These are phyloP conservation scores for Lepidurus packardi DNA, from an alignment of 1,140 invertebrate genomes.

Conservation along the genomic window DNA sequence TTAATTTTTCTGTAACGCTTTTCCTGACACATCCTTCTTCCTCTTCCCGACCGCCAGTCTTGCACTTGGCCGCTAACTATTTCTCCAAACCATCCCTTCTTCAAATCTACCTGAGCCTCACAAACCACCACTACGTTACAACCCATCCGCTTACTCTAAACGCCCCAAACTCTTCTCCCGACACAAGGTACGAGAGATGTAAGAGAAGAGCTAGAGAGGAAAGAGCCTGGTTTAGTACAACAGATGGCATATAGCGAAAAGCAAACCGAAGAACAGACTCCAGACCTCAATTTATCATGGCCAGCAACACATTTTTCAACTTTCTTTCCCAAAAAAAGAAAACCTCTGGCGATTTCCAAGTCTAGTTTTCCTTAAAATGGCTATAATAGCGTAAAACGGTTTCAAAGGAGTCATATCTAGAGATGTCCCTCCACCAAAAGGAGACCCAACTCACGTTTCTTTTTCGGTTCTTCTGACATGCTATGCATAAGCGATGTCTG, in stretches of 20 bases:
- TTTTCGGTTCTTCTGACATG: conserved; percentile 5
- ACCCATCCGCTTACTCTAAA: not conserved
- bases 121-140: not conserved
- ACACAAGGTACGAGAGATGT: not conserved
- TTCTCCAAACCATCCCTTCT: not conserved
- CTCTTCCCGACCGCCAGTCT: conserved; percentile 3
- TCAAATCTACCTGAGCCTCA: not conserved
- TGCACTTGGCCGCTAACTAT: conserved; percentile 18
- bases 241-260: conserved; percentile 18
- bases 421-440: not conserved
- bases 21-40: conserved; percentile 17
- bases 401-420: not conserved
- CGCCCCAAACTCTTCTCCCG: not conserved
- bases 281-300: conserved; percentile 13
- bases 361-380: not conserved
- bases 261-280: conserved; percentile 21
- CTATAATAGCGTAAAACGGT: not conserved
- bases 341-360: not conserved
- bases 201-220: not conserved
- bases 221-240: conserved; percentile 8
- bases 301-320: not conserved
- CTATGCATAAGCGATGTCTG: conserved; percentile 8
- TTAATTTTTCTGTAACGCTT: conserved; percentile 6
- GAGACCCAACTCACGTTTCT: not conserved
- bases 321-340: not conserved